These are phyloP conservation scores for Drosophila carrolli DNA, from an alignment of 1,140 invertebrate species.

Conservation along the genomic window DNA sequence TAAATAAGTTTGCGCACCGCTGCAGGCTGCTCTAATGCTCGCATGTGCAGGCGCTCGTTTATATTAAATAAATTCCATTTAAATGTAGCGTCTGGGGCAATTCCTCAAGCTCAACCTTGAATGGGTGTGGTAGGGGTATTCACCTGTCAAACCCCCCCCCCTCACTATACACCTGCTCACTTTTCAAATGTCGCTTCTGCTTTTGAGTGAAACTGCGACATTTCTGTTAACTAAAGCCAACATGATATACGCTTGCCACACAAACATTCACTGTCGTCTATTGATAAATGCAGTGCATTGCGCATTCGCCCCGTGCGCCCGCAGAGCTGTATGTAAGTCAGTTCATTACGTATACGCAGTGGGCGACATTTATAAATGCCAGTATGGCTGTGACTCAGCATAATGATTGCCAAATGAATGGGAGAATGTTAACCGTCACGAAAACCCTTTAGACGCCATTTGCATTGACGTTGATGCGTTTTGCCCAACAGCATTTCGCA, in stretches of 20 bases:
- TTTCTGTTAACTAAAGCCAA: slow-evolving; percentile 74
- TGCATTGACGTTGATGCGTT: slow-evolving; percentile 33
- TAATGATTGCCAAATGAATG: slow-evolving; percentile 72
- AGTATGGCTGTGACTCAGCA: slow-evolving; percentile 35
- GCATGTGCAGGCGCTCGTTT: slow-evolving; percentile 24
- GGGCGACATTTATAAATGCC: slow-evolving; percentile 74
- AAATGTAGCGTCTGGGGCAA: slow-evolving; percentile 35
- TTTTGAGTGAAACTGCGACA: slow-evolving; percentile 42
- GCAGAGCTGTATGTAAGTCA: slow-evolving; percentile 20
- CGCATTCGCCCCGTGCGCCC: slow-evolving; percentile 17
- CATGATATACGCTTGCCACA: slow-evolving; percentile 64
- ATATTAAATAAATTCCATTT: slow-evolving; percentile 63
- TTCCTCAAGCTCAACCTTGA: slow-evolving; percentile 57
- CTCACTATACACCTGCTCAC: neutral
- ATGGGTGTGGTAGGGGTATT: slow-evolving; percentile 19
- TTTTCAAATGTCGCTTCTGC: slow-evolving; percentile 44
- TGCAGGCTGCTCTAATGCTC: slow-evolving; percentile 9
- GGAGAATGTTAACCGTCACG: slow-evolving; percentile 58
- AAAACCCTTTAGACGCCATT: slow-evolving; percentile 28
- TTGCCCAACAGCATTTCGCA: slow-evolving; percentile 30
- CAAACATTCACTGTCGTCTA: slow-evolving; percentile 46
- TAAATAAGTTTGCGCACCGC: slow-evolving; percentile 36
- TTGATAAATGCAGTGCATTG: slow-evolving; percentile 68
- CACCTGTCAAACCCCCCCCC: neutral
- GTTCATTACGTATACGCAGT: slow-evolving; percentile 62